These are phyloP conservation scores for Takifugu rubripes DNA, from an alignment of 2,797 vertebrate species.

Conservation along the genomic window DNA sequence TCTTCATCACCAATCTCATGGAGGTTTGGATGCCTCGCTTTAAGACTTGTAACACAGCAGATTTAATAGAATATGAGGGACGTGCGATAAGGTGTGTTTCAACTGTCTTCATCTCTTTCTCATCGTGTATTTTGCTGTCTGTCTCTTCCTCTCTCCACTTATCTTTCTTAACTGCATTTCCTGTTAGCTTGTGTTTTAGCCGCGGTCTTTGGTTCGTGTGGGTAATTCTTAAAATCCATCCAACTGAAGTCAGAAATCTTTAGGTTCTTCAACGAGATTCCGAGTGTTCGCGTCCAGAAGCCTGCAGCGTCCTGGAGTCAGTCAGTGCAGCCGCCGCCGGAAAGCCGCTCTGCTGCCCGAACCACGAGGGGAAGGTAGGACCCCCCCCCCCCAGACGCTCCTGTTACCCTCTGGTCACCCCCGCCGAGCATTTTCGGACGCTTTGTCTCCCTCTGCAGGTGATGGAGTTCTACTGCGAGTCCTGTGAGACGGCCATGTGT, in stretches of 20 bases:
- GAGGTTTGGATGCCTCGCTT: constrained; percentile 66
- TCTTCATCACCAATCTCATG: constrained; percentile 97
- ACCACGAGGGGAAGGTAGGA: constrained; percentile 80
- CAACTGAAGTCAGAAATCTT: background rate
- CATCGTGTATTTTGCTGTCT: too few relatives aligned
- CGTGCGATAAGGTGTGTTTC: background rate
- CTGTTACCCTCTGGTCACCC: background rate
- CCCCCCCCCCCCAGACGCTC: too few relatives aligned
- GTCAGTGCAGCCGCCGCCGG: constrained; percentile 83
- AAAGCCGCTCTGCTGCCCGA: constrained; percentile 90
- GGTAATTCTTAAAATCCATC: too few relatives aligned
- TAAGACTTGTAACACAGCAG: background rate
- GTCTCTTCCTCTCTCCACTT: too few relatives aligned
- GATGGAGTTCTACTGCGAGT: constrained; percentile 96
- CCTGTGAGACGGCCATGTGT: constrained; percentile 95
- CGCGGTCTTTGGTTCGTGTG: too few relatives aligned
- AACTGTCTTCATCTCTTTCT: background rate
- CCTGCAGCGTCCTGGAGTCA: constrained; percentile 79
- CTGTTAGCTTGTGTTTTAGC: too few relatives aligned
- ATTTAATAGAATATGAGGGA: too few relatives aligned
- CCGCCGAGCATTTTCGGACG: background rate
- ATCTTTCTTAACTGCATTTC: too few relatives aligned
- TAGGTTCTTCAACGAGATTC: constrained; percentile 87
- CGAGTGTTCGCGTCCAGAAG: constrained; percentile 78
- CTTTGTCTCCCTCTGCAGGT: constrained; percentile 76